These are phyloP conservation scores for Drosophila pachea DNA, from an alignment of 1,140 invertebrate genomes.

Conservation along the genomic window DNA sequence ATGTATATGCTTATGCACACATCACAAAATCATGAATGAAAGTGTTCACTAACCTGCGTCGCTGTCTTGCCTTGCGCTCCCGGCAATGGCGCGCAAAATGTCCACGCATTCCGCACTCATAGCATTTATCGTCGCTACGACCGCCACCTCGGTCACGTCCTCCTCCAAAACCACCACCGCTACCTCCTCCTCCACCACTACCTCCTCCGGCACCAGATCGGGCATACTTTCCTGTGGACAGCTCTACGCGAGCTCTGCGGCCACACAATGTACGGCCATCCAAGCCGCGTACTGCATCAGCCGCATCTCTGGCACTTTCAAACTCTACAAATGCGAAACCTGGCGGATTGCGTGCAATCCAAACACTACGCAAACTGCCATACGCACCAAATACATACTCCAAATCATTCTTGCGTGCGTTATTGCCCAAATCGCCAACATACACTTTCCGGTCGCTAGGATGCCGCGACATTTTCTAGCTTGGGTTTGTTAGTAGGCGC, in stretches of 20 bases:
- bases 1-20: conserved; percentile 28
- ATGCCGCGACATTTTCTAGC: conserved; percentile 85
- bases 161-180: conserved; percentile 90
- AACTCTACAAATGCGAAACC: conserved; percentile 98
- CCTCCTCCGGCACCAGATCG: conserved; percentile 81
- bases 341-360: conserved; percentile 95
- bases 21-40: conserved; percentile 62
- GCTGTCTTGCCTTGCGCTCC: conserved; percentile 61
- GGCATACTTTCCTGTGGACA: conserved; percentile 91
- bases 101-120: conserved; percentile 94
- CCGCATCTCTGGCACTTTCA: conserved; percentile 93
- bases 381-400: conserved; percentile 97
- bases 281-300: conserved; percentile 89
- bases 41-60: conserved; percentile 66
- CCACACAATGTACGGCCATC: conserved; percentile 92
- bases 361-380: conserved; percentile 94
- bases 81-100: conserved; percentile 95
- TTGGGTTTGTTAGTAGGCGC: conserved; percentile 40
- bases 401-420: conserved; percentile 93
- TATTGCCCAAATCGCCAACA: conserved; percentile 94
- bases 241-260: conserved; percentile 92
- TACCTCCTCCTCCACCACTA: conserved; percentile 79
- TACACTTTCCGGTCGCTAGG: conserved; percentile 96
- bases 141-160: conserved; percentile 84
- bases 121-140: conserved; percentile 85